Percentiles rank a stretch among this genome's conserved stretches.
Conservation (phyloP, 1,140 invertebrate genomes). For the Saxidomus purpurata region DNA sequence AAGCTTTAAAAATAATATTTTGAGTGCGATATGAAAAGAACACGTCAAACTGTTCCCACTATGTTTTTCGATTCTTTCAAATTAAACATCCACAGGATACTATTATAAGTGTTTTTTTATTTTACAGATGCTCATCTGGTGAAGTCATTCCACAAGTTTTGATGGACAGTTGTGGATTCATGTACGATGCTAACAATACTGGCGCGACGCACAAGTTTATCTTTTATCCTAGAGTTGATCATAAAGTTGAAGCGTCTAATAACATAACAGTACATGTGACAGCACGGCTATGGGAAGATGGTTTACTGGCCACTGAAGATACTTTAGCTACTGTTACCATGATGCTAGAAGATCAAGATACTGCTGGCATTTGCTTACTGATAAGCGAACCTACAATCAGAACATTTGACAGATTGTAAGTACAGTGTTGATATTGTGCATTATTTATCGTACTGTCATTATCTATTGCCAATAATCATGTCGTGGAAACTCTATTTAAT, state of each 20-base stretch:
- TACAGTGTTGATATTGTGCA: too few relatives aligned
- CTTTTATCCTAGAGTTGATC: background rate
- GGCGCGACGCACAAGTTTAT: background rate
- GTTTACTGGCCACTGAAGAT: background rate
- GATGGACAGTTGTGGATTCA: background rate
- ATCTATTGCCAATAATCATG: too few relatives aligned
- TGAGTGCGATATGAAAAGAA: too few relatives aligned
- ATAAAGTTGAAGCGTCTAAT: background rate
- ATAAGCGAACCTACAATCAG: slow-evolving; percentile 10
- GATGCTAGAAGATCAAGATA: background rate
- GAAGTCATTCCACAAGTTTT: background rate
- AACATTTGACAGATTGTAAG: slow-evolving; percentile 30
- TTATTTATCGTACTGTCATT: too few relatives aligned
- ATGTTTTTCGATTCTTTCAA: too few relatives aligned
- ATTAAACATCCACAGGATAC: too few relatives aligned
- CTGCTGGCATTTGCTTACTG: background rate
- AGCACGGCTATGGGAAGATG: slow-evolving; percentile 9
- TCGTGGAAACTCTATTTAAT: too few relatives aligned
- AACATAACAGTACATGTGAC: slow-evolving; percentile 9
- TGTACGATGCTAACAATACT: background rate
- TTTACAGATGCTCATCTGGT: background rate
- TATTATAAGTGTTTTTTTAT: too few relatives aligned
- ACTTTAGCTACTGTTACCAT: slow-evolving; percentile 10
- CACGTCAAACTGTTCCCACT: too few relatives aligned
- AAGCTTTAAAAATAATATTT: too few relatives aligned